Conservation (phyloP, 2,797 vertebrate species). For the Harpagifer antarcticus region DNA sequence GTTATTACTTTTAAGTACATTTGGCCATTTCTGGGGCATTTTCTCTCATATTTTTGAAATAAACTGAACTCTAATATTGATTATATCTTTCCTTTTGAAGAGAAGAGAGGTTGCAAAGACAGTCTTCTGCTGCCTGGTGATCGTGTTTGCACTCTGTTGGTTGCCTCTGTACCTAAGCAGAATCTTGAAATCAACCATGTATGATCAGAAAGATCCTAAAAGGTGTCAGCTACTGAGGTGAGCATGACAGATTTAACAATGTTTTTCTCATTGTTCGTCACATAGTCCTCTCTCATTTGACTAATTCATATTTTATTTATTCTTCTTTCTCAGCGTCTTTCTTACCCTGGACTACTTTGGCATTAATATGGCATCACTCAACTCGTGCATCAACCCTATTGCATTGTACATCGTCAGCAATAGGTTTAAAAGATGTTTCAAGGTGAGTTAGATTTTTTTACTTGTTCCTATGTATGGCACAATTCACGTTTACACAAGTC, state of each 20-base stretch:
- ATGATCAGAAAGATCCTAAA: constrained; percentile 89
- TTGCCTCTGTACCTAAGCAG: constrained; percentile 94
- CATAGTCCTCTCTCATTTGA: not conserved
- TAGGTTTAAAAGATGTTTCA: constrained; percentile 93
- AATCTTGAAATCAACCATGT: constrained; percentile 92
- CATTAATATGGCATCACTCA: constrained; percentile 95
- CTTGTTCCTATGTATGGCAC: not conserved
- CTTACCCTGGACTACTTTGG: constrained; percentile 93
- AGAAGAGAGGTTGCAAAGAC: constrained; percentile 93
- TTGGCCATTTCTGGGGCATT: not conserved
- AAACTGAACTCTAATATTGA: not conserved
- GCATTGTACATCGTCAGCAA: constrained; percentile 94
- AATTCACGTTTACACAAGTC: constrained; percentile 24
- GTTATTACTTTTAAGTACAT: constrained; percentile 70
- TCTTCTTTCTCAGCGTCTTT: constrained; percentile 84
- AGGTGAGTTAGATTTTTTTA: constrained; percentile 81
- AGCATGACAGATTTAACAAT: constrained; percentile 36
- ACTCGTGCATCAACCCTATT: constrained; percentile 96
- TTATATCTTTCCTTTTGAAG: constrained; percentile 74
- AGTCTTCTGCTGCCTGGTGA: constrained; percentile 92
- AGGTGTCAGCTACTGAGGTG: constrained; percentile 94
- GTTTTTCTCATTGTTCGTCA: not conserved
- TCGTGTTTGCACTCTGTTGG: constrained; percentile 94
- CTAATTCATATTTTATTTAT: not conserved
- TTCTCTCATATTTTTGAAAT: not conserved